Percentiles rank a stretch among this genome's conserved stretches.
These are phyloP conservation scores for Linyphia triangularis DNA, from an alignment of 2,888 invertebrate species.

Conservation along the genomic window DNA sequence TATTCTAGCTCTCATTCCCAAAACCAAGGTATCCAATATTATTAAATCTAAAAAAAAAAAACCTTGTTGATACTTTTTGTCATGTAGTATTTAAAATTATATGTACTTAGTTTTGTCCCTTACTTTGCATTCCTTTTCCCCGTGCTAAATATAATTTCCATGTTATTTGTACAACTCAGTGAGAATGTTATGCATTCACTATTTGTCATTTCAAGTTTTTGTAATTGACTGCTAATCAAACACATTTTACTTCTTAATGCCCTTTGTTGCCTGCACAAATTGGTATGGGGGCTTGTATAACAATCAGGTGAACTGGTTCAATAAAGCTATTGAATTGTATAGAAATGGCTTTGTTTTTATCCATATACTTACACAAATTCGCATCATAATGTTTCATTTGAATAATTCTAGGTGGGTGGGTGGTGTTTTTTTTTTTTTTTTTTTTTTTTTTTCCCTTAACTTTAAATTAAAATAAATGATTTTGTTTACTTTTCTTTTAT, in stretches of 20 bases:
- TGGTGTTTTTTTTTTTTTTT: no score
- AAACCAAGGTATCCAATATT: no score
- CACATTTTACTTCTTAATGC: slow-evolving; percentile 43
- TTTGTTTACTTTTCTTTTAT: no score
- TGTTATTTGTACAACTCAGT: neutral
- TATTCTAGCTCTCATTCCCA: no score
- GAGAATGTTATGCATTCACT: neutral
- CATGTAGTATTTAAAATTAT: no score
- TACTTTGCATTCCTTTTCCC: neutral
- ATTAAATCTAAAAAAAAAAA: no score
- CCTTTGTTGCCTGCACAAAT: slow-evolving; percentile 73
- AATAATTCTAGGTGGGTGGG: no score
- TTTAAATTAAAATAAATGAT: no score
- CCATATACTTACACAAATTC: neutral
- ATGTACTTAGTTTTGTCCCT: no score
- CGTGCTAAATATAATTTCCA: neutral
- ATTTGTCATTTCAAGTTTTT: neutral
- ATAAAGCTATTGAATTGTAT: slow-evolving; percentile 75
- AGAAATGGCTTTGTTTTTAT: neutral
- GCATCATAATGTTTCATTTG: no score
- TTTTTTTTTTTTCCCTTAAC: no score
- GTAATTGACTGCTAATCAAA: neutral
- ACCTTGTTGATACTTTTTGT: no score
- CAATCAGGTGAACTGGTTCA: slow-evolving; percentile 75
- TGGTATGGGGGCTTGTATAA: slow-evolving; percentile 72